phyloP scores from a whole-genome alignment of 2,113 vertebrate species.

The Gallinago undulata region DNA sequence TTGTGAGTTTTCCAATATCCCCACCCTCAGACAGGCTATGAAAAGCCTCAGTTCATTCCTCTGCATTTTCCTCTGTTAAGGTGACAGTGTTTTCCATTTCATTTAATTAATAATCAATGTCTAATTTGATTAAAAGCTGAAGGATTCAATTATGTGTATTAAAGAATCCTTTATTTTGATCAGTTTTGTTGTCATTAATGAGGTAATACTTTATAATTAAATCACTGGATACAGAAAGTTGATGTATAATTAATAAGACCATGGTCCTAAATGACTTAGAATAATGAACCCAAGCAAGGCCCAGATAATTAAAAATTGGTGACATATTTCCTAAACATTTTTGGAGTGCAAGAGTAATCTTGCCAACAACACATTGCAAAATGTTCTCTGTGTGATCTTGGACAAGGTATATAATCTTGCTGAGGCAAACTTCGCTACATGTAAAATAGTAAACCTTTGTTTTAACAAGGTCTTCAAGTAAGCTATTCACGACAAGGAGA shows the following conservation, averaged over 20 bases:
- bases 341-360: neutral
- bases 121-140: slow-evolving; percentile 36
- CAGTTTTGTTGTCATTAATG: slow-evolving; percentile 36
- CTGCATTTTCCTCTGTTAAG: neutral
- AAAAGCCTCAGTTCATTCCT: neutral
- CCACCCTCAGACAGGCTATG: neutral
- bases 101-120: slow-evolving; percentile 37
- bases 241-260: neutral
- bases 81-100: neutral
- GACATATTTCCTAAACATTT: neutral
- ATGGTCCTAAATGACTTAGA: neutral
- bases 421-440: neutral
- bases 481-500: neutral
- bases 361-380: neutral
- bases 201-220: slow-evolving; percentile 19
- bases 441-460: neutral
- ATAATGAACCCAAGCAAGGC: slow-evolving; percentile 3
- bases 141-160: slow-evolving; percentile 24
- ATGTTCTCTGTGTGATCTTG: neutral
- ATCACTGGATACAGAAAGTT: neutral
- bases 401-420: neutral
- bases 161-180: slow-evolving; percentile 48
- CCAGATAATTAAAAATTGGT: slow-evolving; percentile 8
- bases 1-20: neutral
- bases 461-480: neutral